Base-by-base conservation (phyloP, 2,888 invertebrate species). In the Helicoverpa assulta region DNA sequence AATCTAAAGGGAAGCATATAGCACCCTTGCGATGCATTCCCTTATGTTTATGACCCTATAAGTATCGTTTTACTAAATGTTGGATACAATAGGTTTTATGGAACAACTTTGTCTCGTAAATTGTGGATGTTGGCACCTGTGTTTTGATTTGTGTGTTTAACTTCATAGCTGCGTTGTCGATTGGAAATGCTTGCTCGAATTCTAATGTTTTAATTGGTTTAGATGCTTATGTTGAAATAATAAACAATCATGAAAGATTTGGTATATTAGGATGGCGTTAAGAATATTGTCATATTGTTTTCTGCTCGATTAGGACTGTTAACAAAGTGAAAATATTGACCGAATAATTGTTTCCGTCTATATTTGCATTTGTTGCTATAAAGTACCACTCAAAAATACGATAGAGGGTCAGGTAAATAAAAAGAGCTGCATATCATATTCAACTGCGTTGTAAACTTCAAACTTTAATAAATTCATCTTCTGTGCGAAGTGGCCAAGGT, bases 21-120 rank as follows among this genome's bases (percentile, higher is more conserved):
- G 67, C 67, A 72, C 68, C 68, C 69, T 68, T 33, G 52, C 12
- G 21, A 55, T 67, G 63, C 67, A 67, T 78, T 70, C 74, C 66
- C 60, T 78, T 61, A 53, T 72, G 61, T 63, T 72, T 76, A 62
- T 69, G 37, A 47, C 57, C 18, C 60, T 18, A 58, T 56, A 37
- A 16, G 70, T 61, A 61, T 61, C 47, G 47, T 64, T 67, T 59
- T 67, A 47, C 51, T 29, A 66, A 66, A 67, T 47, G 43, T 62
- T 70, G 55, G 33, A 59, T 55, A 37, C 19, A 18, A 69, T 68
- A 67, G 19, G 26, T 59, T 33, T 10, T 54, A 16, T n/a, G n/a
- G 37, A 21, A 10, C 10, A 26, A 10, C 0, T 21, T 14, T 29
- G 50, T 18, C 18, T 4, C 18, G 1, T 16, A 58, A 68, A 54